A percentile compares a stretch with the other conserved stretches of the same genome.
These are phyloP conservation scores for Araneus ventricosus DNA, from an alignment of 1,140 invertebrate species.

Conservation along the genomic window DNA sequence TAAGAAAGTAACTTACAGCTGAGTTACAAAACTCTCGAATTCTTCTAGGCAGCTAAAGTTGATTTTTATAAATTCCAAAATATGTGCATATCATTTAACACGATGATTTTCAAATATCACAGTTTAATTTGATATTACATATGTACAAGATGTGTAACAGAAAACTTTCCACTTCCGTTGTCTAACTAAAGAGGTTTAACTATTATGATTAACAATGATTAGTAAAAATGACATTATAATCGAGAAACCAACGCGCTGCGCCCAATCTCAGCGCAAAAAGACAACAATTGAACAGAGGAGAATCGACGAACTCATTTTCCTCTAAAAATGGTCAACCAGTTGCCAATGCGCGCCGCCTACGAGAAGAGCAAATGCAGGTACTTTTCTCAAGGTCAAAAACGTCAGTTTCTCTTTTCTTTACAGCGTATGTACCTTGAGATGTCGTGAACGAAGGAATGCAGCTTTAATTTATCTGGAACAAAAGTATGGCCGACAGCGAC, in stretches of 20 bases:
- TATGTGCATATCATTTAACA: background rate
- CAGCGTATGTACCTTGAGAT: conserved; percentile 49
- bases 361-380: conserved; percentile 36
- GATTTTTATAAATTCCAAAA: background rate
- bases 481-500: background rate
- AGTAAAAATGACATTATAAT: no score
- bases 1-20: no score
- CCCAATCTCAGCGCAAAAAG: background rate
- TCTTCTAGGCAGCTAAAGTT: no score
- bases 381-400: conserved; percentile 46
- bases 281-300: background rate
- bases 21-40: no score
- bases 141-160: no score
- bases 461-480: conserved; percentile 44
- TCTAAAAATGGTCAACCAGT: conserved; percentile 38
- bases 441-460: conserved; percentile 28
- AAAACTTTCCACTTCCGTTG: no score
- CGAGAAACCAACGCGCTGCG: background rate
- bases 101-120: background rate
- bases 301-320: conserved; percentile 6
- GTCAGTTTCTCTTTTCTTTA: conserved; percentile 48
- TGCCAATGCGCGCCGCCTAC: conserved; percentile 12
- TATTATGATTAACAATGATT: no score
- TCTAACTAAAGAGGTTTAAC: no score
- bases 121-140: no score